These are phyloP conservation scores for Boloria euphrosyne DNA, from an alignment of 2,888 invertebrate genomes.

Conservation along the genomic window DNA sequence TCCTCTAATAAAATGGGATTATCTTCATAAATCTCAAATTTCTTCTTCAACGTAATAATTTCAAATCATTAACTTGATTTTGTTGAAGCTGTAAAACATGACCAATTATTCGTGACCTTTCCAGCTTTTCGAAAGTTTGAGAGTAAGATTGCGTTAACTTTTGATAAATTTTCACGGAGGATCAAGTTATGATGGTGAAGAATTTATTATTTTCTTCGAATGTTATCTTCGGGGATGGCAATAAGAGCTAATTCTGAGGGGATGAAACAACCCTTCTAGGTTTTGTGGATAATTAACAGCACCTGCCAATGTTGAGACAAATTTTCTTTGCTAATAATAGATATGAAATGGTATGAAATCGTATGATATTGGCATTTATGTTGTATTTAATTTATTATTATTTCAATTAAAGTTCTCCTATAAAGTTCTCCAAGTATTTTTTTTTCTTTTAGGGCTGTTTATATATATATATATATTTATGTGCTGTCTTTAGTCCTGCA, in stretches of 20 bases:
- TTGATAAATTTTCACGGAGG: slow-evolving; percentile 21
- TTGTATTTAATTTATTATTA: not conserved
- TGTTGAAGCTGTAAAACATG: slow-evolving; percentile 47
- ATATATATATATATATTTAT: no score
- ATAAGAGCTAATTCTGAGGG: slow-evolving; percentile 43
- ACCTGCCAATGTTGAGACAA: slow-evolving; percentile 45
- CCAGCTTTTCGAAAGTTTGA: slow-evolving; percentile 23
- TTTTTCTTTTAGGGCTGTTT: no score
- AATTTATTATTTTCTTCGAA: slow-evolving; percentile 38
- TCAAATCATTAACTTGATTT: slow-evolving; percentile 58
- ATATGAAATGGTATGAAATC: not conserved
- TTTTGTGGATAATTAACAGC: slow-evolving; percentile 49
- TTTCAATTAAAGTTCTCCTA: no score
- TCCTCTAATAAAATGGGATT: slow-evolving; percentile 49
- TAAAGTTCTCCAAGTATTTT: no score
- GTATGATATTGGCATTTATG: not conserved
- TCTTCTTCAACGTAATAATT: slow-evolving; percentile 50
- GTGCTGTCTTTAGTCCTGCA: no score
- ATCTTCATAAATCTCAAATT: slow-evolving; percentile 54
- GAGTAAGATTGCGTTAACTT: slow-evolving; percentile 19
- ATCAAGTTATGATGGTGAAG: slow-evolving; percentile 31
- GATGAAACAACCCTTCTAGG: slow-evolving; percentile 50
- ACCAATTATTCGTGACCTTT: slow-evolving; percentile 43
- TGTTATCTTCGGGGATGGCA: slow-evolving; percentile 37
- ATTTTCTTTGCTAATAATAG: slow-evolving; percentile 24